Evolutionary conservation across 2,797 vertebrate species (phyloP), one percentile per base, ranked within the genome.

Genomic region (Limosa lapponica): DNA sequence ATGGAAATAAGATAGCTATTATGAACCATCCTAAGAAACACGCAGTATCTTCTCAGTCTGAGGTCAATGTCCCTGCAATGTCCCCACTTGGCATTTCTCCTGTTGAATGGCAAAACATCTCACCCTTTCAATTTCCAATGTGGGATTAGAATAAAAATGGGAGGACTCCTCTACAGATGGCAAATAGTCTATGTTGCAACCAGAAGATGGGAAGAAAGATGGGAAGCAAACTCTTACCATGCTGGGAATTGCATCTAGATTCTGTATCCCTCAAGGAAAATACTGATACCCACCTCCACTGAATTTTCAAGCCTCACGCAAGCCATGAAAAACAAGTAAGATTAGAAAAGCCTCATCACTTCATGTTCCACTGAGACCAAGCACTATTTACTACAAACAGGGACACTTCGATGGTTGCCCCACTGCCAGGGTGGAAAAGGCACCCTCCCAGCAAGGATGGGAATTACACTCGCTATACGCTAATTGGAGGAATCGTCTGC

Each of bases 401-500:
- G 46, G 49, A 39, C 41, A 64, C 75, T 62, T 10, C 75, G 95
- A 46, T 52, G 78, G 67, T 9, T 59, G 64, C 44, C 81, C 82
- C 74, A 12, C 25, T 52, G 67, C 62, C 71, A 46, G 81, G 41
- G 83, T 58, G 81, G 86, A 72, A 90, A 82, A 87, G 83, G 36
- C 93, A 93, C 2, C 0, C 55, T 92, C 92, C 58, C 81, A 73
- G 90, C 64, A 57, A 94, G 81, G 83, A 48, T 0, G 2, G 74
- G 81, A 92, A 85, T 25, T 71, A 25, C 71, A 10, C 73, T 79
- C 3, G 0, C 48, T 37, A 5, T 13, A 41, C 11, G 1, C 69
- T 94, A 91, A 91, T 62, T 87, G 93, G 71, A 92, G 82, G 91
- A 94, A 93, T 78, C 52, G 1, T 72, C 78, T 69, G 64, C 72